Conservation (phyloP, 1,140 invertebrate genomes). For the Portunus trituberculatus region DNA sequence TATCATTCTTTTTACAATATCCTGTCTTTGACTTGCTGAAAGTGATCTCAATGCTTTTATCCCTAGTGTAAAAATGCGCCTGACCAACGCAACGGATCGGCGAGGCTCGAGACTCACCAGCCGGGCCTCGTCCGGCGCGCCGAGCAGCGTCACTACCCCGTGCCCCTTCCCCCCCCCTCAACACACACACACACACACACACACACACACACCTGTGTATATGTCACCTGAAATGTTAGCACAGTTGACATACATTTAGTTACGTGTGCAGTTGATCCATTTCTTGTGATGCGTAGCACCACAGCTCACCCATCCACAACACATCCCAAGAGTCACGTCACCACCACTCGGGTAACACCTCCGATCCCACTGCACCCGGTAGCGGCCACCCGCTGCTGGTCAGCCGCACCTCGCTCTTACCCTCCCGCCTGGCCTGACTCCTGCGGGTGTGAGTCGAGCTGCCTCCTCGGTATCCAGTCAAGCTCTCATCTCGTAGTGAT, state of each 20-base stretch:
- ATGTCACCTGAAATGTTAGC: conserved; percentile 25
- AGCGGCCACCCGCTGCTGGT: neutral
- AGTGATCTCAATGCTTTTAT: conserved; percentile 76
- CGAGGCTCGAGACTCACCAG: conserved; percentile 59
- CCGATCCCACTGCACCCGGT: neutral
- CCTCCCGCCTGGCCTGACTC: neutral
- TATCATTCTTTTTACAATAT: conserved; percentile 76
- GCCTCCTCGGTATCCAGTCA: conserved; percentile 6
- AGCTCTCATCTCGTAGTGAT: neutral
- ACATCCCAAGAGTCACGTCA: neutral
- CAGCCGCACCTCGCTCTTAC: neutral
- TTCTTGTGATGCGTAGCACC: neutral
- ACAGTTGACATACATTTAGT: neutral
- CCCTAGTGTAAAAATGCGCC: conserved; percentile 74
- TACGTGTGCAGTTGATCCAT: neutral
- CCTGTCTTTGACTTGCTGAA: conserved; percentile 76
- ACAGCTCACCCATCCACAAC: neutral
- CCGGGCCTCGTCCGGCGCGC: conserved; percentile 26
- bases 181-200: conserved; percentile 67
- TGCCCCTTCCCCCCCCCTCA: conserved; percentile 4
- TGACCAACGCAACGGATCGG: conserved; percentile 69
- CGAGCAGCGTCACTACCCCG: conserved; percentile 29
- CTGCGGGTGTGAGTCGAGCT: neutral
- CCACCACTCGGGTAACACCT: neutral
- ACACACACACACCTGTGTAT: conserved; percentile 58